Base-by-base conservation (phyloP, 2,888 invertebrate genomes). In the Acanthosepion esculentum region DNA sequence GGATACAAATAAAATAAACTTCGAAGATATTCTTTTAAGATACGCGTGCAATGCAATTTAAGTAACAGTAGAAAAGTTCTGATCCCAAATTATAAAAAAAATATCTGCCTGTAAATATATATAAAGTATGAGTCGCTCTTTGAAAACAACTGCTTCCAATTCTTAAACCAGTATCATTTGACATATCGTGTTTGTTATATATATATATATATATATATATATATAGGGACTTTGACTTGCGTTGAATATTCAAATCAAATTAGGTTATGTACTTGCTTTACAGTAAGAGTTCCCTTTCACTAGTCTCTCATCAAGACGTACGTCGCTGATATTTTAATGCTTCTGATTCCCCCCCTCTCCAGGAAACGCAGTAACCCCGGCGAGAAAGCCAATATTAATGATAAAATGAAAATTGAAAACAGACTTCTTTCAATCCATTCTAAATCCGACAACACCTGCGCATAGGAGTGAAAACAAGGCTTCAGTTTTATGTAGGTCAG, bases 351-450 rank as follows among this genome's bases (percentile, higher is more conserved):
- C 12, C 12, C 15, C 18, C 41, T 4, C 23, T 15, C 18, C 78
- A 33, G 78, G n/a, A 78, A 78, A 78, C 78, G 78, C n/a, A 33
- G 78, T 33, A 78, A 78, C 78, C 78, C 78, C 78, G 12, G 78
- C n/a, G 78, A 1, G n/a, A 78, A 33, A n/a, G 78, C 78, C 78
- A 33, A 78, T 78, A 78, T 78, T n/a, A 78, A n/a, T 18, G 78
- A 78, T 78, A 78, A 78, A 33, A 78, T 78, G n/a, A 78, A 78
- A 78, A 78, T 78, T 78, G 78, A 78, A 78, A 78, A n/a, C 78
- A 78, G n/a, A 78, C 33, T 78, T n/a, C 33, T n/a, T n/a, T 41
- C 10, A 29, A 15, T 12, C n/a, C n/a, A n/a, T 12, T 78, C 5
- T 78, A 15, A 15, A n/a, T 78, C n/a, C 12, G 8, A 12, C n/a